A percentile compares a stretch with the other conserved stretches of the same genome.
Conservation (phyloP, 2,113 vertebrate genomes). For the Oryzias curvinotus region DNA sequence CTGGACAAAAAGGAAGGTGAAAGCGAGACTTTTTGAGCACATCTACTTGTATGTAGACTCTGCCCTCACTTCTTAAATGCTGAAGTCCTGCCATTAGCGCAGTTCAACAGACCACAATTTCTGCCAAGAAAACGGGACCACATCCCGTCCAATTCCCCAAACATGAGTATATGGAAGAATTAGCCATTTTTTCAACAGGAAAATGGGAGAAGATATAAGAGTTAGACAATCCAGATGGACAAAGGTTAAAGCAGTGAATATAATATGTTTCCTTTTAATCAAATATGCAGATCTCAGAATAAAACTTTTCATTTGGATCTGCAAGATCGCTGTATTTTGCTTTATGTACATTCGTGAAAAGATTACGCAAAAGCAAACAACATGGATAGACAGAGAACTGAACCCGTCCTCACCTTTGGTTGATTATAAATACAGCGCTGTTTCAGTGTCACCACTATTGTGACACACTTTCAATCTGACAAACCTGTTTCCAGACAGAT, state of each 20-base stretch:
- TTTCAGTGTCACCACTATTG: slow-evolving; percentile 54
- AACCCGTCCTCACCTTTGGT: slow-evolving; percentile 27
- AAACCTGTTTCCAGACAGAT: slow-evolving; percentile 63
- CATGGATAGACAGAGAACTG: slow-evolving; percentile 1
- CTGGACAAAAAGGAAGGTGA: slow-evolving; percentile 18
- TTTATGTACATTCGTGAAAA: slow-evolving; percentile 8
- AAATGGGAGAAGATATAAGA: slow-evolving; percentile 46
- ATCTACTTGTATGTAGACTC: slow-evolving; percentile 3
- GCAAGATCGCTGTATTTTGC: too few species aligned
- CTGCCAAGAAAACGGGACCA: slow-evolving; percentile 65
- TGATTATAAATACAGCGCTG: slow-evolving; percentile 32
- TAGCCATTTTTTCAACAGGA: slow-evolving; percentile 42
- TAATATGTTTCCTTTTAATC: too few species aligned
- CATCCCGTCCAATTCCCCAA: slow-evolving; percentile 60
- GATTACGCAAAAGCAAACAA: not conserved
- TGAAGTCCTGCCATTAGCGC: slow-evolving; percentile 3
- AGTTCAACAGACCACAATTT: slow-evolving; percentile 16
- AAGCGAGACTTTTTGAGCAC: slow-evolving; percentile 2
- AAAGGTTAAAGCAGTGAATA: too few species aligned
- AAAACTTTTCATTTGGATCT: too few species aligned
- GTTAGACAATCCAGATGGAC: slow-evolving; percentile 10
- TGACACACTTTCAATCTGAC: slow-evolving; percentile 59
- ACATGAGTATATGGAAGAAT: slow-evolving; percentile 35
- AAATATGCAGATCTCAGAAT: too few species aligned
- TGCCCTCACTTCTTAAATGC: slow-evolving; percentile 31